Evolutionary conservation across 2,113 vertebrate genomes (phyloP).

Genomic region (Athene noctua): DNA sequence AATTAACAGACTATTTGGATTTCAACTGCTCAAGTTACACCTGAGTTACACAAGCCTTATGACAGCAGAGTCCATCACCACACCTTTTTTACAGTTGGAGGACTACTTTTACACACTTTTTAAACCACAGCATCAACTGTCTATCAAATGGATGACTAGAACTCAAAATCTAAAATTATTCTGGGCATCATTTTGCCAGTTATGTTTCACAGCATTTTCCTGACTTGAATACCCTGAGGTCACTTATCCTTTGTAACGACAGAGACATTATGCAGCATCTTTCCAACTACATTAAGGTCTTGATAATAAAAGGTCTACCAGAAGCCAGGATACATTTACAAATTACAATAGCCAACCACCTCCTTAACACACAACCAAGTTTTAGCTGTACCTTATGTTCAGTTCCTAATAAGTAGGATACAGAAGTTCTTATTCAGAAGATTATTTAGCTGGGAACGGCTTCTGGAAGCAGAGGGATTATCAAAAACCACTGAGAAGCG

Average conservation of each 20-base stretch:
- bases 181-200: neutral
- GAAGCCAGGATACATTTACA: neutral
- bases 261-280: neutral
- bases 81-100: neutral
- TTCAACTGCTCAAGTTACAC: neutral
- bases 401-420: neutral
- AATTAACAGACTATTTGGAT: neutral
- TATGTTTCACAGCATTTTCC: slow-evolving; percentile 46
- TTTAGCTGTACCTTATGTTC: neutral
- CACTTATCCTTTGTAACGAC: neutral
- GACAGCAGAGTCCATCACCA: neutral
- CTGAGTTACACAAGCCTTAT: neutral
- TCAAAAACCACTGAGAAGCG: neutral
- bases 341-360: neutral
- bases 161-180: neutral
- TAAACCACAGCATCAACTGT: neutral
- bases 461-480: neutral
- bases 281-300: slow-evolving; percentile 17
- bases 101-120: neutral
- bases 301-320: slow-evolving; percentile 33
- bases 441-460: neutral
- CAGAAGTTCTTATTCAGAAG: neutral
- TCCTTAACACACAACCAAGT: neutral
- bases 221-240: slow-evolving; percentile 43
- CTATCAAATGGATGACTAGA: neutral